Percentiles rank a stretch among this genome's conserved stretches.
Evolutionary conservation across 2,888 invertebrate genomes (phyloP).

Genomic region (Rhingia campestris): DNA sequence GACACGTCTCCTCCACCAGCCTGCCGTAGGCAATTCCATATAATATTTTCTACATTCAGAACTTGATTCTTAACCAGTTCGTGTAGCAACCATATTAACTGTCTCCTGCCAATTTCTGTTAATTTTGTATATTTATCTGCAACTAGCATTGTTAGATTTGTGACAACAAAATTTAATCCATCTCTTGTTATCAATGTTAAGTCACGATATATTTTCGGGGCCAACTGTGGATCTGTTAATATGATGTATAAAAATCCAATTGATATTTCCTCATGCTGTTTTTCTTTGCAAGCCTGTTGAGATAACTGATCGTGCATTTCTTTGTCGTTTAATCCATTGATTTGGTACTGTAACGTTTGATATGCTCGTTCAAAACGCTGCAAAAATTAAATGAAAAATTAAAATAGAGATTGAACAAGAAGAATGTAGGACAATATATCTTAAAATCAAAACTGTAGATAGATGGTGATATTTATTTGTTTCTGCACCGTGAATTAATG

Average conservation of each 20-base stretch:
- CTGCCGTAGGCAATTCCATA: slow-evolving; percentile 95
- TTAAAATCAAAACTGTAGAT: no score
- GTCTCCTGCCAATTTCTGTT: slow-evolving; percentile 90
- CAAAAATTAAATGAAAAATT: slow-evolving; percentile 74
- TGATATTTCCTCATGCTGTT: slow-evolving; percentile 95
- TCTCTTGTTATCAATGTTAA: slow-evolving; percentile 94
- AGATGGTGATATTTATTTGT: no score
- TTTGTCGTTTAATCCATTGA: slow-evolving; percentile 93
- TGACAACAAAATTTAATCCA: slow-evolving; percentile 91
- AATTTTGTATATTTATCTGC: slow-evolving; percentile 94
- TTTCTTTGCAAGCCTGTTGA: slow-evolving; percentile 93
- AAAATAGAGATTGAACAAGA: not conserved
- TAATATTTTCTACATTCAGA: slow-evolving; percentile 92
- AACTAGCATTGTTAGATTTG: slow-evolving; percentile 91
- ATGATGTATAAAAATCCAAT: slow-evolving; percentile 94
- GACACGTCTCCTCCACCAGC: slow-evolving; percentile 97
- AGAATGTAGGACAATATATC: no score
- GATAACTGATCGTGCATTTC: slow-evolving; percentile 96
- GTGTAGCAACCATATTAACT: slow-evolving; percentile 94
- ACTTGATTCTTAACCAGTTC: slow-evolving; percentile 96
- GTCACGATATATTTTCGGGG: slow-evolving; percentile 94
- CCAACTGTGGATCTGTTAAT: slow-evolving; percentile 91
- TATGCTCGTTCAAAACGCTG: slow-evolving; percentile 96
- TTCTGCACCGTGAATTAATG: no score
- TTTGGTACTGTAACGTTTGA: slow-evolving; percentile 89